A percentile compares a stretch with the other conserved stretches of the same genome.
Conservation (phyloP, 2,888 invertebrate species). For the Unio pictorum region DNA sequence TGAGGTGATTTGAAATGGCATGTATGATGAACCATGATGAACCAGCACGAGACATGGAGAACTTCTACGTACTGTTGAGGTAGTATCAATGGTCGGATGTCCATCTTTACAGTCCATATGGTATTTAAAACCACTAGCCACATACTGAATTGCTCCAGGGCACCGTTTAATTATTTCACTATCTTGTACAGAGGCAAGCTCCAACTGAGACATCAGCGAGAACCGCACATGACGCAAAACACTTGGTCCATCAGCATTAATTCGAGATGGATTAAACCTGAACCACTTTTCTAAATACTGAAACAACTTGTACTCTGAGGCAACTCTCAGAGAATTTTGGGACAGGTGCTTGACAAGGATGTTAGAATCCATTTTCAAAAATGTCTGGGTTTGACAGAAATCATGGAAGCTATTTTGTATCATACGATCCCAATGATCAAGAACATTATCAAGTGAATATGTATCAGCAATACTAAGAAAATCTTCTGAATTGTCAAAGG, state of each 20-base stretch:
- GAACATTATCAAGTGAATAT: slow-evolving; percentile 63
- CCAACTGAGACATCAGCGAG: slow-evolving; percentile 64
- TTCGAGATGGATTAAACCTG: slow-evolving; percentile 47
- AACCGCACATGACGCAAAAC: slow-evolving; percentile 65
- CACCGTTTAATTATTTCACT: slow-evolving; percentile 56
- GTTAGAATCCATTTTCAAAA: slow-evolving; percentile 57
- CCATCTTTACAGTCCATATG: slow-evolving; percentile 60
- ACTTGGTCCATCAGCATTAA: slow-evolving; percentile 40
- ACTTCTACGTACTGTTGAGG: slow-evolving; percentile 50
- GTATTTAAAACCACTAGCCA: slow-evolving; percentile 59
- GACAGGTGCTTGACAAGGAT: slow-evolving; percentile 57
- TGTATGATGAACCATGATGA: slow-evolving; percentile 63
- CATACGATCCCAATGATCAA: slow-evolving; percentile 63
- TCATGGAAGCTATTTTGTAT: slow-evolving; percentile 65
- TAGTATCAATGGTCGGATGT: slow-evolving; percentile 58
- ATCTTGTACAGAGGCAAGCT: slow-evolving; percentile 55
- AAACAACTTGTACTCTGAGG: slow-evolving; percentile 63
- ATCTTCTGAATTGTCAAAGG: slow-evolving; percentile 68
- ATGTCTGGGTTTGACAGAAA: slow-evolving; percentile 62
- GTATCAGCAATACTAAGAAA: slow-evolving; percentile 67
- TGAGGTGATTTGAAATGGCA: slow-evolving; percentile 69
- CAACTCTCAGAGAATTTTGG: slow-evolving; percentile 51
- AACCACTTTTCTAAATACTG: slow-evolving; percentile 65
- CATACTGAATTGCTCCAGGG: slow-evolving; percentile 47
- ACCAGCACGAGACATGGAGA: slow-evolving; percentile 59